Conservation (phyloP, 2,113 vertebrate genomes). For the Pseudonaja textilis region DNA sequence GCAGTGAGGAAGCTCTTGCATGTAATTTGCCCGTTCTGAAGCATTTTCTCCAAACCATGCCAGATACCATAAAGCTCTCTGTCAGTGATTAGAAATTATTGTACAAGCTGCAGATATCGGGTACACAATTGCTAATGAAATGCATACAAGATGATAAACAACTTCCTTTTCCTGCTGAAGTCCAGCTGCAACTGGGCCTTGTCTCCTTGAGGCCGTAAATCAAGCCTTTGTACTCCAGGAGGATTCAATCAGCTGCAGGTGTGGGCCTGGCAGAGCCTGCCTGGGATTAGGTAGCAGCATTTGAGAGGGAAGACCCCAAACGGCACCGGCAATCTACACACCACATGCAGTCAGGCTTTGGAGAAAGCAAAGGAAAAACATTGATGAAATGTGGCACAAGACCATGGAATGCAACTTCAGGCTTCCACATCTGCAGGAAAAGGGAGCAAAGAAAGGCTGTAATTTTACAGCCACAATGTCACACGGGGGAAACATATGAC, state of each 20-base stretch:
- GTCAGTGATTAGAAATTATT: slow-evolving; percentile 82
- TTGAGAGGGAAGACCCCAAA: slow-evolving; percentile 85
- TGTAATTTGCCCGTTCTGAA: slow-evolving; percentile 78
- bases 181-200: slow-evolving; percentile 87
- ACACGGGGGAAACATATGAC: slow-evolving; percentile 85
- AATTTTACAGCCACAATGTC: slow-evolving; percentile 95
- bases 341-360: slow-evolving; percentile 81
- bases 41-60: slow-evolving; percentile 72
- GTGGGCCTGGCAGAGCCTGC: slow-evolving; percentile 80
- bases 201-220: slow-evolving; percentile 89
- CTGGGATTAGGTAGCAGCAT: slow-evolving; percentile 86
- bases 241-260: slow-evolving; percentile 96
- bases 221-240: slow-evolving; percentile 94
- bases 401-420: slow-evolving; percentile 91
- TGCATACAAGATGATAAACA: slow-evolving; percentile 92
- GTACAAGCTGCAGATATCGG: slow-evolving; percentile 73
- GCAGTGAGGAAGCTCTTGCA: slow-evolving; percentile 65
- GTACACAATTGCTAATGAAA: slow-evolving; percentile 88
- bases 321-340: slow-evolving; percentile 75
- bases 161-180: slow-evolving; percentile 95
- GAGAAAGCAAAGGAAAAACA: slow-evolving; percentile 83
- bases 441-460: slow-evolving; percentile 82
- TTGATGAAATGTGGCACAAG: slow-evolving; percentile 93
- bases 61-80: slow-evolving; percentile 79
- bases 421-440: slow-evolving; percentile 93